Conservation (phyloP, 2,113 vertebrate species). For the Tilapia sparmanii region DNA sequence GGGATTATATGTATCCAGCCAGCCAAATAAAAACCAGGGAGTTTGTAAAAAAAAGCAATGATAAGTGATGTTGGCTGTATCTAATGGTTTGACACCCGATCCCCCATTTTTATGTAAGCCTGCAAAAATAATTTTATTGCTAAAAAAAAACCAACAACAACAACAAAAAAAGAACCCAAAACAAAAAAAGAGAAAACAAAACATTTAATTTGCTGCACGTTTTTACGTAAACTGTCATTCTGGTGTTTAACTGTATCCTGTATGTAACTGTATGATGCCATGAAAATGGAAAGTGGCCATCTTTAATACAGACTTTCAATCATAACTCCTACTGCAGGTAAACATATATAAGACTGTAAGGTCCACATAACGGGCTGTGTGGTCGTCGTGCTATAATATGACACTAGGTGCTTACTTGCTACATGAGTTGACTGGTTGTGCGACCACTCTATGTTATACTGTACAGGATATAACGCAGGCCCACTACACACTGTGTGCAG, state of each 20-base stretch:
- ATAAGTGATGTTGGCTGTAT: neutral
- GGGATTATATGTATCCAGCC: neutral
- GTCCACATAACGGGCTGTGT: neutral
- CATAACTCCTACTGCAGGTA: neutral
- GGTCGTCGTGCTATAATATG: neutral
- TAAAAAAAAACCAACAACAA: neutral
- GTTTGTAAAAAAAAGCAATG: neutral
- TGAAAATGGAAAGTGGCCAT: constrained; percentile 6
- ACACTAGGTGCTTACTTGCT: neutral
- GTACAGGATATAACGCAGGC: neutral
- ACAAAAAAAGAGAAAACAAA: neutral
- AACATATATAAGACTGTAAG: neutral
- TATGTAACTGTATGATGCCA: neutral
- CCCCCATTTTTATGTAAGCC: neutral
- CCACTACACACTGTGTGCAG: neutral
- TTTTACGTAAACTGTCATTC: neutral
- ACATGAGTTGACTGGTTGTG: neutral
- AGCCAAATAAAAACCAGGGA: neutral
- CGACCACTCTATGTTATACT: neutral
- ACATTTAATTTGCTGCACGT: neutral
- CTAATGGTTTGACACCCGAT: neutral
- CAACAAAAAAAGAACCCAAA: neutral
- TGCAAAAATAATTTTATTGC: neutral
- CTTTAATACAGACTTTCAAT: neutral
- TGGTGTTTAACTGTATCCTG: neutral